These are phyloP conservation scores for Muricea muricata DNA, from an alignment of 92 coral and sea anemone genomes.

Conservation along the genomic window DNA sequence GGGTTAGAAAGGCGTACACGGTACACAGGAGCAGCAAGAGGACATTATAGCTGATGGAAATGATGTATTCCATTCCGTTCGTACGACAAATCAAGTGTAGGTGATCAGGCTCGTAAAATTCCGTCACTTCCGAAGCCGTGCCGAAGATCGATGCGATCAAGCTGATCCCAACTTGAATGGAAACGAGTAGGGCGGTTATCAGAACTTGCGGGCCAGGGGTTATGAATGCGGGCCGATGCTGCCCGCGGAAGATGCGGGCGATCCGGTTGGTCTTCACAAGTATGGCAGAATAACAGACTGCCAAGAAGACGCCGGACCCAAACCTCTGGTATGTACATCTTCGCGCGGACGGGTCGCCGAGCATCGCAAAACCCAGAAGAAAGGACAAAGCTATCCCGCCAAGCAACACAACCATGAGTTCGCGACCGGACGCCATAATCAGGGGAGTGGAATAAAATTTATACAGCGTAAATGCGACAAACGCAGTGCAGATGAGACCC, in stretches of 20 bases:
- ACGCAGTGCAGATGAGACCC: constrained; percentile 71
- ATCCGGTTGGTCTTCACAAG: constrained; percentile 93
- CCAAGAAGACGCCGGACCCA: constrained; percentile 83
- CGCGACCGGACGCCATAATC: constrained; percentile 99
- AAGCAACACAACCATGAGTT: constrained; percentile 80
- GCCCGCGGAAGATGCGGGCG: constrained; percentile 86
- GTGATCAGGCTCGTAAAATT: constrained; percentile 77
- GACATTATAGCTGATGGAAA: constrained; percentile 84
- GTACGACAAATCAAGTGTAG: constrained; percentile 85
- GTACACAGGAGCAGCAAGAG: constrained; percentile 82
- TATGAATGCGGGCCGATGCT: constrained; percentile 83
- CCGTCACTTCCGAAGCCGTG: constrained; percentile 75
- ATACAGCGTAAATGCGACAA: constrained; percentile 64
- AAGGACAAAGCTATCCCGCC: constrained; percentile 84
- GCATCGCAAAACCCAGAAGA: constrained; percentile 70
- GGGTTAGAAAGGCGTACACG: constrained; percentile 88
- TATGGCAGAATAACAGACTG: constrained; percentile 88
- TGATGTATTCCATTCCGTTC: constrained; percentile 73
- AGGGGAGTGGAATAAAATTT: constrained; percentile 84
- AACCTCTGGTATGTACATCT: constrained; percentile 86
- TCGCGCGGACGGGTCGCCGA: constrained; percentile 70
- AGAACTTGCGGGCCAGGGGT: constrained; percentile 87
- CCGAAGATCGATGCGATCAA: constrained; percentile 76
- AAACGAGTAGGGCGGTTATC: constrained; percentile 76
- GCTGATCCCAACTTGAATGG: constrained; percentile 75